Base-by-base conservation (phyloP, 2,888 invertebrate genomes). In the Alloscopus bannaensis region DNA sequence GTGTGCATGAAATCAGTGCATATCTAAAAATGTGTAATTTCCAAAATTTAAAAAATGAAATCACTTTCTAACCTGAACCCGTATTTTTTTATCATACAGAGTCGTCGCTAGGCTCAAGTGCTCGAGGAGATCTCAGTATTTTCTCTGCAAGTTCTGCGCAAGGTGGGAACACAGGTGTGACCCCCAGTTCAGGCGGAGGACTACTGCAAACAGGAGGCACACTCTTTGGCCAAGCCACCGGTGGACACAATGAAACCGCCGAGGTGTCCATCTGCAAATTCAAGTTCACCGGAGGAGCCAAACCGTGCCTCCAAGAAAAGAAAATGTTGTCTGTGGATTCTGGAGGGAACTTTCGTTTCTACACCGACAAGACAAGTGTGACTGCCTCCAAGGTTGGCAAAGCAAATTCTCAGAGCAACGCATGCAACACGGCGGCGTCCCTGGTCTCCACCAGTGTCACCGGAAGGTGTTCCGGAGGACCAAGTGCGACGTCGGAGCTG, bases 301-400 rank as follows among this genome's bases (percentile, higher is more conserved):
- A 95, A 84, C 96, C 96, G 0, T 93, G 93, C 76, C 87, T 96
- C 60, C 95, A 96, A 87, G 96, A 96, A 87, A 96, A 96, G 89
- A 96, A 96, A 88, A 95, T 95, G 92, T 90, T 96, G 0, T 95
- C 95, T 0, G 95, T 96, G 0, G 96, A 96, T 88, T 93, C 95
- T 0, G 95, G 95, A 0, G 96, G 96, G 0, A 95, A 95, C 87
- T 95, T 96, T 85, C 90, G 94, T 28, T 96, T 95, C 87, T 96
- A 95, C 70, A 82, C 86, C 2, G 86, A 86, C 62, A 86, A 86
- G 47, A 69, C 76, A 18, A 75, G 55, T 2, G 70, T 57, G 6
- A 22, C 29, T 18, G 40, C 42, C 0, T 36, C 60, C 29, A 50
- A 47, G 18, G 26, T 50, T 40, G 66, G 42, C 8, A 78, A 71